Evolutionary conservation across 2,888 invertebrate species (phyloP), one percentile per base, ranked within the genome.

Genomic region (Euplexia lucipara): DNA sequence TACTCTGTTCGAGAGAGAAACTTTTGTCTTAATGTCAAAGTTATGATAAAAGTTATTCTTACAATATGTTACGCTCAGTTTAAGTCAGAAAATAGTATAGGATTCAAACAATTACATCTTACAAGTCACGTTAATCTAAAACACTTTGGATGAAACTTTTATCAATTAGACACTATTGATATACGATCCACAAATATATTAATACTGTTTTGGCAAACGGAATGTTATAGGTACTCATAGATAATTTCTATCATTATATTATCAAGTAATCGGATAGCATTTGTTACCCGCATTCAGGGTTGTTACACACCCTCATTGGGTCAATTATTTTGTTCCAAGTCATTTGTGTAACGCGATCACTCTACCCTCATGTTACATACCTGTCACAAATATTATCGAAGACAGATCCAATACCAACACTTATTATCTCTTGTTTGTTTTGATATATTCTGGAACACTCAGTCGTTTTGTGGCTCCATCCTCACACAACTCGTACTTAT

Each of bases 121-220:
- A 61, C 63, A 59, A 56, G 52, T 73, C 66, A 70, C 56, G 39
- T 65, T 49, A 70, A 52, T 57, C 51, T 71, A 70, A 62, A 51
- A 67, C 61, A 69, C 35, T 45, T 57, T 26, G 62, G 77, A 64
- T 48, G 51, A 53, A 58, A 37, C 34, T 51, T 41, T 54, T 58
- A 69, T 63, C 44, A 59, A 52, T 39, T 56, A 79, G 44, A 64
- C 53, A 68, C 57, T 48, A 67, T 47, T 60, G 44, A 72, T 66
- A 64, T 58, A 60, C 65, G 48, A 66, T 63, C 51, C 61, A 74
- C 54, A 59, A 54, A 71, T 78, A 70, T 49, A 65, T 71, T 81
- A 81, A 79, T 81, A 79, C 79, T 81, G 79, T 54, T 78, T 80
- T 81, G 78, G 81, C 71, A 69, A 78, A 68, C 32, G 57, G 78